Conservation (phyloP, 2,888 invertebrate genomes). For the Caenorhabditis becei region DNA sequence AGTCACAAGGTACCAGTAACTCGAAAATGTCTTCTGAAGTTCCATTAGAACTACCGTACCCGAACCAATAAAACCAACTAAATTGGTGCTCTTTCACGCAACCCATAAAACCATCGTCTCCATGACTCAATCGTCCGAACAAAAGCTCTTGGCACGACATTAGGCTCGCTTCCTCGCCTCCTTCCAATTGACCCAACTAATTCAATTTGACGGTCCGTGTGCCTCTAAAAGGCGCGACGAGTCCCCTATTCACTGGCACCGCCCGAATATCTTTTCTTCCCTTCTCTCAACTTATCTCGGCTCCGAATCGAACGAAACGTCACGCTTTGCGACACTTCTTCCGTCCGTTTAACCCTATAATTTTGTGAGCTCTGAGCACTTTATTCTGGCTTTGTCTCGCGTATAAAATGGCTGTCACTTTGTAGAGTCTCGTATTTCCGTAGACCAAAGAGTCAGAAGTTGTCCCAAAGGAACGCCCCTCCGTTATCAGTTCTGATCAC, state of each 20-base stretch:
- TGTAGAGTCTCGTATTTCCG: no score
- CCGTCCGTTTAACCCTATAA: constrained; percentile 3
- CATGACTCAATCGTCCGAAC: constrained; percentile 20
- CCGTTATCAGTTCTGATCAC: neutral
- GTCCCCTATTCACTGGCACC: constrained; percentile 15
- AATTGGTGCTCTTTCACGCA: no score
- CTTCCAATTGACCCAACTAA: constrained; percentile 53
- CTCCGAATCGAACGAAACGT: constrained; percentile 33
- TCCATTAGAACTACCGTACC: no score
- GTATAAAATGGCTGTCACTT: no score
- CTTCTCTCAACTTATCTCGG: constrained; percentile 27
- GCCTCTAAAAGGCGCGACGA: constrained; percentile 41
- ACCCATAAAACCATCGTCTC: no score
- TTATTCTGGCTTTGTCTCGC: neutral
- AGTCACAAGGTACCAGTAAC: neutral
- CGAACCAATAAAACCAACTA: no score
- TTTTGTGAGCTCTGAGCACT: constrained; percentile 15
- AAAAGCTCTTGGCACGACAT: constrained; percentile 24
- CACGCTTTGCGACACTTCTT: neutral
- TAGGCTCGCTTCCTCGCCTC: constrained; percentile 14
- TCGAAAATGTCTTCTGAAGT: no score
- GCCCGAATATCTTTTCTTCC: neutral
- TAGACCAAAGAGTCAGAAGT: no score
- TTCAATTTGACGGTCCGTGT: constrained; percentile 49
- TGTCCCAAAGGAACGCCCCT: no score